These are phyloP conservation scores for Drosophila subquinaria DNA, from an alignment of 2,888 invertebrate species.

Conservation along the genomic window DNA sequence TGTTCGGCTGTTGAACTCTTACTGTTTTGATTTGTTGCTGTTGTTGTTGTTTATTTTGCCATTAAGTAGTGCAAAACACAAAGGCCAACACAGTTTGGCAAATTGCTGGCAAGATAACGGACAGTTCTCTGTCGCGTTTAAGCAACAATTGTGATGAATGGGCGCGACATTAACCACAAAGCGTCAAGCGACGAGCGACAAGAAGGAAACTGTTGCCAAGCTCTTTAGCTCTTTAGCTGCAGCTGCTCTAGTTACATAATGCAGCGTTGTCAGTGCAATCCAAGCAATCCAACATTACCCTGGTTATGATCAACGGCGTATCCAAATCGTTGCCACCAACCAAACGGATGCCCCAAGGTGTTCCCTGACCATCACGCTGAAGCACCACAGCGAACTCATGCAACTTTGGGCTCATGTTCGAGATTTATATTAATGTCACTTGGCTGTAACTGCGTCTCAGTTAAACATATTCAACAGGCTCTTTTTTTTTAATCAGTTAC, in stretches of 20 bases:
- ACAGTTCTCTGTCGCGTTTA: slow-evolving; percentile 39
- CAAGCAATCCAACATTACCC: slow-evolving; percentile 87
- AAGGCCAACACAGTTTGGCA: slow-evolving; percentile 75
- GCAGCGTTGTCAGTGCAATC: background rate
- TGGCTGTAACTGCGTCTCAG: slow-evolving; percentile 18
- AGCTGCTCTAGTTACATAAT: slow-evolving; percentile 65
- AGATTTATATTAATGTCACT: slow-evolving; percentile 5
- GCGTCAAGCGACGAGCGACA: slow-evolving; percentile 59
- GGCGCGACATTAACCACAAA: slow-evolving; percentile 53
- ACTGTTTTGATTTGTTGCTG: slow-evolving; percentile 70
- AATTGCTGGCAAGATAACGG: slow-evolving; percentile 52
- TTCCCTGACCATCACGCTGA: slow-evolving; percentile 89
- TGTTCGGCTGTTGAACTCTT: slow-evolving; percentile 8
- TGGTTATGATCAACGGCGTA: slow-evolving; percentile 94
- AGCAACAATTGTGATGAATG: slow-evolving; percentile 68
- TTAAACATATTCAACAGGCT: slow-evolving; percentile 37
- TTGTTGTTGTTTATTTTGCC: slow-evolving; percentile 65
- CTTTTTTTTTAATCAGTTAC: slow-evolving; percentile 13
- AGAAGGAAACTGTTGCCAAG: slow-evolving; percentile 42
- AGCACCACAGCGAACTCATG: slow-evolving; percentile 92
- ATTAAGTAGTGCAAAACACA: slow-evolving; percentile 65
- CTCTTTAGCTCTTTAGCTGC: slow-evolving; percentile 34
- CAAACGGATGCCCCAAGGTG: slow-evolving; percentile 94
- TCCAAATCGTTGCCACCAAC: slow-evolving; percentile 95
- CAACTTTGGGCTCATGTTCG: slow-evolving; percentile 87